A percentile compares a stretch with the other conserved stretches of the same genome.
Conservation (phyloP, 2,888 invertebrate genomes). For the Hydrotaea cyrtoneurina region DNA sequence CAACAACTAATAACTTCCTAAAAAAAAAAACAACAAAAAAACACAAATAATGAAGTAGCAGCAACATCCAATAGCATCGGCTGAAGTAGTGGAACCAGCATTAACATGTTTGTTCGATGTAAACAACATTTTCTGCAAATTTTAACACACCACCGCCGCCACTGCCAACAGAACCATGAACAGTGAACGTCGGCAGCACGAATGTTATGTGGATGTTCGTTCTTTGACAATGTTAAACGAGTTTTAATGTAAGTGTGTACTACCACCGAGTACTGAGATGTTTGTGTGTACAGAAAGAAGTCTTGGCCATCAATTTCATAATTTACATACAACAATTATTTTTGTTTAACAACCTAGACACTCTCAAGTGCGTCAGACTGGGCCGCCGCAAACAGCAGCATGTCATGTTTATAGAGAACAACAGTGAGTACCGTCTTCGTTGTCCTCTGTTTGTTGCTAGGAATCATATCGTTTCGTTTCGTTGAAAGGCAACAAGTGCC, state of each 20-base stretch:
- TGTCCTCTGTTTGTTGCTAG: not conserved
- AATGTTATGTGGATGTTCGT: slow-evolving; percentile 3
- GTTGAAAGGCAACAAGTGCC: slow-evolving; percentile 25
- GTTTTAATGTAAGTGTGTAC: not conserved
- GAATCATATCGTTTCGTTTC: not conserved
- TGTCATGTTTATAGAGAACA: slow-evolving; percentile 48
- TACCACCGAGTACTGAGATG: too few relatives aligned
- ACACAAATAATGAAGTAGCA: slow-evolving; percentile 23
- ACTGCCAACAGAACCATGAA: not conserved
- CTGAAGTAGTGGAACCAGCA: not conserved
- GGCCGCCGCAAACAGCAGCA: slow-evolving; percentile 10
- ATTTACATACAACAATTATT: slow-evolving; percentile 39
- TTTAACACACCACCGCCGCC: slow-evolving; percentile 12
- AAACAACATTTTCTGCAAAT: slow-evolving; percentile 51
- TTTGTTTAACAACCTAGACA: not conserved
- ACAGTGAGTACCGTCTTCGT: not conserved
- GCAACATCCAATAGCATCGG: slow-evolving; percentile 6
- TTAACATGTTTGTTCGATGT: slow-evolving; percentile 14
- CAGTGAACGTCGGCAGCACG: too few relatives aligned
- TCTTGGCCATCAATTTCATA: slow-evolving; percentile 23
- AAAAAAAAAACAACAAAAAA: too few relatives aligned
- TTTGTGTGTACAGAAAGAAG: not conserved
- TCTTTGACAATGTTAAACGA: not conserved
- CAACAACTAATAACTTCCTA: slow-evolving; percentile 34
- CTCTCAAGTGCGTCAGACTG: slow-evolving; percentile 8